Percentiles rank a stretch among this genome's conserved stretches.
Conservation (phyloP, 2,888 invertebrate genomes). For the Diarsia dahlii region DNA sequence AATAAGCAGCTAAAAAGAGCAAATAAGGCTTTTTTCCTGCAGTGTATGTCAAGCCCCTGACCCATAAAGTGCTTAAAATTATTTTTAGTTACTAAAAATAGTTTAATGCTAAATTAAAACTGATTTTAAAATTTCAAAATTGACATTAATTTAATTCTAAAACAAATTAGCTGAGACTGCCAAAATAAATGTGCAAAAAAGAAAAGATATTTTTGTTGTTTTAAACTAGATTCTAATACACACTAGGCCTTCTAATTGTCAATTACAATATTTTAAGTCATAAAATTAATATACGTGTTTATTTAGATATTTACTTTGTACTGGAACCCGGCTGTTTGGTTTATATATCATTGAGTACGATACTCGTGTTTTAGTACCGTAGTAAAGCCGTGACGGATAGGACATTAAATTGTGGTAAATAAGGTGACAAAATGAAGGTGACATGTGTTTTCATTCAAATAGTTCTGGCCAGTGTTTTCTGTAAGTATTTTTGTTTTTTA, state of each 20-base stretch:
- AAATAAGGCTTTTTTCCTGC: not conserved
- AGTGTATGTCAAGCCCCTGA: not conserved
- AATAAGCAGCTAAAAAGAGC: not conserved
- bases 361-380: constrained; percentile 12
- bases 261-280: not conserved
- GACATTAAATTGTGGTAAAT: not conserved
- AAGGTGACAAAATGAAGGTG: constrained; percentile 21
- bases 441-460: constrained; percentile 1
- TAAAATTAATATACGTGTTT: not conserved
- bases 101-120: not conserved
- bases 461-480: constrained; percentile 14
- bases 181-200: not conserved
- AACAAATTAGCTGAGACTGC: not conserved
- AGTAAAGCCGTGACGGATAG: not conserved
- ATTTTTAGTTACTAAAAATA: not conserved
- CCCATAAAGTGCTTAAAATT: not conserved
- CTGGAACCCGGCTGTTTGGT: too few relatives aligned
- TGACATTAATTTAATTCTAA: not conserved
- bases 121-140: not conserved
- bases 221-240: not conserved
- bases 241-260: not conserved
- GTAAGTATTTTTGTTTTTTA: constrained; percentile 16
- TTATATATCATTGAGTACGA: constrained; percentile 14
- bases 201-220: not conserved
- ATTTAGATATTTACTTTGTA: not conserved